phyloP scores from a whole-genome alignment of 2,888 invertebrate genomes.

The Andrena flavipes region DNA sequence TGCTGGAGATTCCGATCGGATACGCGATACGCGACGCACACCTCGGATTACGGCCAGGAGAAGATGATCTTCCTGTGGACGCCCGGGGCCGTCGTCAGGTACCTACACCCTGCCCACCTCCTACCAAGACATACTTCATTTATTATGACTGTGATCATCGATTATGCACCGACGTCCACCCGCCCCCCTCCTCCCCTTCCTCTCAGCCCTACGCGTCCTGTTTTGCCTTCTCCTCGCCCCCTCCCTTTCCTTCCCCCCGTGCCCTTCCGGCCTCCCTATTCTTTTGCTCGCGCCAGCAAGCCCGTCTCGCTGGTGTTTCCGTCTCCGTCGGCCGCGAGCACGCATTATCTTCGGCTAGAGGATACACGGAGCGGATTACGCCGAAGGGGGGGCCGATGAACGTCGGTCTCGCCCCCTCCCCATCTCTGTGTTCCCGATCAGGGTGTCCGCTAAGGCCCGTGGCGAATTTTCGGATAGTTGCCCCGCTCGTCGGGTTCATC shows the following conservation, averaged over 20 bases:
- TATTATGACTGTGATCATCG: conserved; percentile 85
- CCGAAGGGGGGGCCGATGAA: conserved; percentile 44
- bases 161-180: conserved; percentile 82
- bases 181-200: conserved; percentile 40
- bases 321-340: conserved; percentile 37
- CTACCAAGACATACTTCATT: conserved; percentile 83
- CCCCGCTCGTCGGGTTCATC: conserved; percentile 28
- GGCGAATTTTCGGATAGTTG: conserved; percentile 77
- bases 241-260: conserved; percentile 36
- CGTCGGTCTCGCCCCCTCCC: conserved; percentile 34
- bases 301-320: conserved; percentile 9
- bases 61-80: conserved; percentile 81
- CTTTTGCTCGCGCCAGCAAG: not conserved
- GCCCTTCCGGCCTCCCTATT: conserved; percentile 21
- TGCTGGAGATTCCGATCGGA: conserved; percentile 83
- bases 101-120: conserved; percentile 77
- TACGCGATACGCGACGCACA: conserved; percentile 84
- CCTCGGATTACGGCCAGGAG: conserved; percentile 82
- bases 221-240: conserved; percentile 44
- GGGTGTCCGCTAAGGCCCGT: conserved; percentile 76
- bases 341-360: conserved; percentile 59
- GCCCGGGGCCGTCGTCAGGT: conserved; percentile 83
- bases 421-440: conserved; percentile 67
- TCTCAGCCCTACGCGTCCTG: conserved; percentile 39
- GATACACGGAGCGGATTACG: conserved; percentile 61